These are phyloP conservation scores for Dendrocincla fuliginosa DNA, from an alignment of 2,797 vertebrate genomes.

Conservation along the genomic window DNA sequence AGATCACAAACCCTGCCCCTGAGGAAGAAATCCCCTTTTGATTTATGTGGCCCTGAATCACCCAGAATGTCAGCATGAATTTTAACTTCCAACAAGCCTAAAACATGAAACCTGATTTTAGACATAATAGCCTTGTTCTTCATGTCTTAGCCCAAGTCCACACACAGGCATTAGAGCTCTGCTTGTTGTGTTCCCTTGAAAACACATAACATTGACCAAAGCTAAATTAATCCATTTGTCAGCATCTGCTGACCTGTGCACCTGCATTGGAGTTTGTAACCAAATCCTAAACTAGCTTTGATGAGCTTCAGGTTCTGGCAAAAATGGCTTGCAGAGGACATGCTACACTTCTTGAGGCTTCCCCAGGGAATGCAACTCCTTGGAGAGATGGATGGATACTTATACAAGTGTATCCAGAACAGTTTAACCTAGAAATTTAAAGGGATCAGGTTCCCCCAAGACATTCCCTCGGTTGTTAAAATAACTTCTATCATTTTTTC, in stretches of 20 bases:
- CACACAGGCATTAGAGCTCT: not conserved
- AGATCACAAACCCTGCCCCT: not conserved
- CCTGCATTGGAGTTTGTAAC: not conserved
- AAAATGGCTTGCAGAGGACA: not conserved
- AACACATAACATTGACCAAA: not conserved
- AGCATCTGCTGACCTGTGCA: constrained; percentile 9
- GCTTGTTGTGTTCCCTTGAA: not conserved
- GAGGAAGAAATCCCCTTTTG: not conserved
- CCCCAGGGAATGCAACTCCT: not conserved
- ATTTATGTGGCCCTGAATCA: not conserved
- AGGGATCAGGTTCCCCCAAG: not conserved
- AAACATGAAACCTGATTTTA: not conserved
- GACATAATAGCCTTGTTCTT: not conserved
- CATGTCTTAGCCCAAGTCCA: not conserved
- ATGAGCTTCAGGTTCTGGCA: not conserved
- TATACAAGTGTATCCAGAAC: not conserved
- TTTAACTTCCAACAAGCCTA: not conserved
- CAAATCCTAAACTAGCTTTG: constrained; percentile 23
- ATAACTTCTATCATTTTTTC: not conserved
- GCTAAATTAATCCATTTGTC: constrained; percentile 25
- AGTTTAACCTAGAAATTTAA: not conserved
- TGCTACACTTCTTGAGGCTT: not conserved
- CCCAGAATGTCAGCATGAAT: not conserved
- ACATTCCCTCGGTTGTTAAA: not conserved
- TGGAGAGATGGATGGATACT: constrained; percentile 1